Conservation (phyloP, 2,888 invertebrate species). For the Coenonympha arcania region DNA sequence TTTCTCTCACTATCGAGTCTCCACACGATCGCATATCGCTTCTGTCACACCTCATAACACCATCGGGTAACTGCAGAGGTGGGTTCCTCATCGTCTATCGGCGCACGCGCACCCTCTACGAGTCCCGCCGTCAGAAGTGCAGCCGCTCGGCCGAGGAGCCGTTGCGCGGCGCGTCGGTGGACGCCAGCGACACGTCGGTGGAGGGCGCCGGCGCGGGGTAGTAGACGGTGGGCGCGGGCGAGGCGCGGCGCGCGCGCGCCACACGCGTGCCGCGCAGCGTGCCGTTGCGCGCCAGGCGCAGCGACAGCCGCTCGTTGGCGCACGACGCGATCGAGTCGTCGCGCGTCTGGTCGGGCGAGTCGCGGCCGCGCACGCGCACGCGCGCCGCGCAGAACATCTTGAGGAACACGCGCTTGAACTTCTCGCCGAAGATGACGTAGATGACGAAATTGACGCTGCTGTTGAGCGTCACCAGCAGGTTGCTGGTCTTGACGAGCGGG, state of each 20-base stretch:
- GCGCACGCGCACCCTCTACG: not conserved
- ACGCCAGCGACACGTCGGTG: conserved; percentile 31
- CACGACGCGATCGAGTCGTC: conserved; percentile 89
- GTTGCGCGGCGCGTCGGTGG: conserved; percentile 33
- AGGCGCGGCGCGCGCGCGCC: conserved; percentile 29
- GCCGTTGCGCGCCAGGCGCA: conserved; percentile 72
- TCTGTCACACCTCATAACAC: not conserved
- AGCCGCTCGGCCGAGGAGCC: conserved; percentile 40
- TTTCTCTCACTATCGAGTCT: not conserved
- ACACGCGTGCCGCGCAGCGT: conserved; percentile 48
- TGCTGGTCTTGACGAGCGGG: conserved; percentile 85
- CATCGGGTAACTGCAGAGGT: conserved; percentile 12
- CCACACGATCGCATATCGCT: conserved; percentile 1
- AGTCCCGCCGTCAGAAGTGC: conserved; percentile 39
- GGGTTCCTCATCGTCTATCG: conserved; percentile 3
- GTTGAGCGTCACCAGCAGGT: conserved; percentile 95
- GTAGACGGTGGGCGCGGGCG: conserved; percentile 49
- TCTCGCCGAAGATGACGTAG: conserved; percentile 98
- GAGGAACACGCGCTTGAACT: conserved; percentile 91
- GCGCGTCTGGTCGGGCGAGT: conserved; percentile 79
- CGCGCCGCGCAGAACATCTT: conserved; percentile 82
- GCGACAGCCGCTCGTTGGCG: conserved; percentile 83
- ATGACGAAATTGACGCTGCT: conserved; percentile 98
- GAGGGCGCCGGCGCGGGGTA: conserved; percentile 45
- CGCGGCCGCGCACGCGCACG: conserved; percentile 71